These are phyloP conservation scores for Glaucidium brasilianum DNA, from an alignment of 2,113 vertebrate species.

Conservation along the genomic window DNA sequence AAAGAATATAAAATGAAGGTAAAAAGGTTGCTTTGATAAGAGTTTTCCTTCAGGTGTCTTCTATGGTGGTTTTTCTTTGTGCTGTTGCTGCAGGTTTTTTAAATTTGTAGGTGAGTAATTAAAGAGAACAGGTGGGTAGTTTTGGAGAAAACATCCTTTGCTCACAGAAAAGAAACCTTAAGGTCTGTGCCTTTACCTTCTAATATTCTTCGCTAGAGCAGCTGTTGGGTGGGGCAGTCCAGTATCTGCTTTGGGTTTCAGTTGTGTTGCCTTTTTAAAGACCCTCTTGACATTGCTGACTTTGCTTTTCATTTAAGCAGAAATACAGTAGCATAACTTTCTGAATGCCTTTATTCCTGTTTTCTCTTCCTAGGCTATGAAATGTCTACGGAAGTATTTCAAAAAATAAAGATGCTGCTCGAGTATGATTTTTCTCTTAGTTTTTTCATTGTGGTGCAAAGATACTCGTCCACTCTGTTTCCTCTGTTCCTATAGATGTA, in stretches of 20 bases:
- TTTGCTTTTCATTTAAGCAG: slow-evolving; percentile 21
- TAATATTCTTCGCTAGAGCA: not conserved
- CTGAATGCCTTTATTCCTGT: not conserved
- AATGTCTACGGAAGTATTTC: not conserved
- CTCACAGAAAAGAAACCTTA: not conserved
- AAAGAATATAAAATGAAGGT: slow-evolving; percentile 2
- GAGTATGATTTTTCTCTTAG: not conserved
- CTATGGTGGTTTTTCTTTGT: not conserved
- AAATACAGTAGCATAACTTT: slow-evolving; percentile 20
- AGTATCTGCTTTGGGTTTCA: slow-evolving; percentile 35
- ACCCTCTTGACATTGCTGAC: slow-evolving; percentile 47
- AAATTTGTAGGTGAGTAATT: slow-evolving; percentile 20
- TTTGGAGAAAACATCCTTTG: slow-evolving; percentile 31
- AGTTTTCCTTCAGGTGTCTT: not conserved
- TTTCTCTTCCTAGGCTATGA: not conserved
- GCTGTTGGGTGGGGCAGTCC: slow-evolving; percentile 72
- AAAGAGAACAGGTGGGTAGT: slow-evolving; percentile 35
- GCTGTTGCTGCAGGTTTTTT: not conserved
- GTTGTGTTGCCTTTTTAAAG: slow-evolving; percentile 13
- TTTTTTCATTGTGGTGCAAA: not conserved
- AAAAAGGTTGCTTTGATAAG: not conserved
- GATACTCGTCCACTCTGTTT: not conserved
- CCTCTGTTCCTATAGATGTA: not conserved
- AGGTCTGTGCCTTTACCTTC: slow-evolving; percentile 38
- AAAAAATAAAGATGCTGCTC: not conserved